Base-by-base conservation (phyloP, 2,113 vertebrate genomes). In the Oreochromis spilurus region DNA sequence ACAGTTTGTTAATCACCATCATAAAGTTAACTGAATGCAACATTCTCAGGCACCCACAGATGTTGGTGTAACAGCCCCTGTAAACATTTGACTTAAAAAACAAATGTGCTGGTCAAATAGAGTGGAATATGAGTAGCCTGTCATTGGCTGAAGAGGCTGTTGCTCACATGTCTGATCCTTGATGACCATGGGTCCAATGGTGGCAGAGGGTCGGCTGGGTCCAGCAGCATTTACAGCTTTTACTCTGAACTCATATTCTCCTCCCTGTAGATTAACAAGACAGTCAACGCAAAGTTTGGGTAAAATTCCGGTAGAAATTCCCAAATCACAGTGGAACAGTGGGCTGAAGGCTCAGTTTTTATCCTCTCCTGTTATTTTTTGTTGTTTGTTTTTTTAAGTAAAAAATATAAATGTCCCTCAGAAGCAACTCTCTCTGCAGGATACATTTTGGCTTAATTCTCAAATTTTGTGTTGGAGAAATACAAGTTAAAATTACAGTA, bases 211-310 rank as follows among this genome's bases (percentile, higher is more conserved):
- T 88, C 98, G 97, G 91, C 99, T 98, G 40, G 97, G 95, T 70
- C 99, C 99, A 9, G 98, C 99, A 50, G 97, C 98, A 8, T 99
- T 99, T 87, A 99, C 99, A 29, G 99, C 99, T 94, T 99, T 99
- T 6, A 98, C 98, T 92, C 99, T 97, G 95, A 99, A 99, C 95
- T 99, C 99, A 5, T 99, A 99, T 83, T 99, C 97, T 45, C 96
- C 98, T 85, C 99, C 98, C 96, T 99, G 97, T 13, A 83, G 21
- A 79, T 13, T 1, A 14, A 57, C 31, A 38, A 38, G 19, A 92
- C 19, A 67, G 36, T n/a, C 8, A 55, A 5, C 7, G 67, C 2
- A 19, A 2, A 80, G 24, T 75, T 21, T 5, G 12, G 21, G 1
- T 65, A 65, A 36, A 65, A 65, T 0, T 65, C 31, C 0, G 0